Evolutionary conservation across 2,888 invertebrate genomes (phyloP), one percentile per base, ranked within the genome.

Genomic region (Megamerina dolium): DNA sequence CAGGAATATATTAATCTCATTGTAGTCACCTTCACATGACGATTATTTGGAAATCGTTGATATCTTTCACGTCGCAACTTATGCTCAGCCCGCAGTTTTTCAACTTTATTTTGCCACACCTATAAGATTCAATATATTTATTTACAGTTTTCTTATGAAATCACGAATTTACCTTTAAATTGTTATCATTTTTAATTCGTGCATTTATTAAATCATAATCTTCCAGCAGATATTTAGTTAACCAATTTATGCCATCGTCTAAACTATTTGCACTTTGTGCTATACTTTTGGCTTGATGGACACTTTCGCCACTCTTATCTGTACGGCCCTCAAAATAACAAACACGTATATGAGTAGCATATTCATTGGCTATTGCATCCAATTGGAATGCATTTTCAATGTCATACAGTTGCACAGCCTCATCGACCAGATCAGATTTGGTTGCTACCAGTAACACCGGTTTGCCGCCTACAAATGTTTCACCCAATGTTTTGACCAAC

Each of bases 371-470:
- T 40, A 69, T 46, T 4, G 53, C 43, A 38, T 65, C 67, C 33
- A 69, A 37, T 0, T 50, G 46, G 19, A 70, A 70, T 2, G 57
- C 44, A 26, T 69, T 59, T 43, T 65, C 68, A 42, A 69, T 62
- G 19, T 69, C 70, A 37, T 66, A 63, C 29, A 68, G 45, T 37
- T 67, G 63, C 3, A 67, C 49, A 4, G 61, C 60, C 0, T 62
- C 61, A 33, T 56, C 48, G 2, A 47, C 51, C 37, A 58, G 33
- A 49, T 63, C 61, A 2, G 58, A 53, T 30, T 60, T 63, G 1
- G 64, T 60, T 17, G 63, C 68, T 3, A 68, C 52, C 21, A 69
- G 41, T 12, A 70, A 51, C 10, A 68, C 56, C 0, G 67, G 59
- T 39, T 69, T 70, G 23, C 68, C 67, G 3, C 52, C 54, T 34